Conservation (phyloP, 2,113 vertebrate species). For the Cercocebus atys region DNA sequence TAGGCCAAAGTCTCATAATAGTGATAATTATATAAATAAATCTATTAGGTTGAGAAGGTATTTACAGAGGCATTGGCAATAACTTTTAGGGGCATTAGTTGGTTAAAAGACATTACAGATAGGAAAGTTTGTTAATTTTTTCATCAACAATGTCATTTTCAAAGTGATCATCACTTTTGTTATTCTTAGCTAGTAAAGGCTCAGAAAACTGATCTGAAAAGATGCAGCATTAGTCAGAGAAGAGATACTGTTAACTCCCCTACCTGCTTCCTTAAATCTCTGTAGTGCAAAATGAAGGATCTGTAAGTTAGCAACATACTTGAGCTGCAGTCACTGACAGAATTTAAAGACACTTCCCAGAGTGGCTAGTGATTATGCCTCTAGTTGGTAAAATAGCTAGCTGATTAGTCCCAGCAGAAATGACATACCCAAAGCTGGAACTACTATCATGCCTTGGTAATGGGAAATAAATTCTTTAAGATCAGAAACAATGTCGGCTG, state of each 20-base stretch:
- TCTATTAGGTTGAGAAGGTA: background rate
- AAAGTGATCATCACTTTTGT: background rate
- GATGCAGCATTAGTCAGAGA: background rate
- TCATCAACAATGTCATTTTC: background rate
- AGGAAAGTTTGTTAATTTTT: background rate
- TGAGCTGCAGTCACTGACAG: background rate
- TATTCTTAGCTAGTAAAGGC: conserved; percentile 16
- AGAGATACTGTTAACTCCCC: background rate
- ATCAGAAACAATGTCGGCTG: conserved; percentile 61
- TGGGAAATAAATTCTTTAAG: conserved; percentile 58
- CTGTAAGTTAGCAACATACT: background rate
- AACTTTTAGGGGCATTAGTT: background rate
- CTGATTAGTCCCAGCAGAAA: conserved; percentile 53
- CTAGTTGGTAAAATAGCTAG: background rate
- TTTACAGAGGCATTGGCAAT: background rate
- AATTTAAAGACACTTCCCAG: conserved; percentile 51
- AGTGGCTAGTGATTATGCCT: conserved; percentile 28
- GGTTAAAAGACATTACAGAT: background rate
- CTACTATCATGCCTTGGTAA: conserved; percentile 62
- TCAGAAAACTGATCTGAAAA: conserved; percentile 20
- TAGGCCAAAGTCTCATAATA: background rate
- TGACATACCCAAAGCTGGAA: background rate
- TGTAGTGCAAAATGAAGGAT: conserved; percentile 32
- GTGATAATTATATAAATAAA: conserved; percentile 19
- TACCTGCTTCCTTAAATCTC: conserved; percentile 18